Evolutionary conservation across 2,113 vertebrate genomes (phyloP).

Genomic region (Heterotilapia buettikoferi): DNA sequence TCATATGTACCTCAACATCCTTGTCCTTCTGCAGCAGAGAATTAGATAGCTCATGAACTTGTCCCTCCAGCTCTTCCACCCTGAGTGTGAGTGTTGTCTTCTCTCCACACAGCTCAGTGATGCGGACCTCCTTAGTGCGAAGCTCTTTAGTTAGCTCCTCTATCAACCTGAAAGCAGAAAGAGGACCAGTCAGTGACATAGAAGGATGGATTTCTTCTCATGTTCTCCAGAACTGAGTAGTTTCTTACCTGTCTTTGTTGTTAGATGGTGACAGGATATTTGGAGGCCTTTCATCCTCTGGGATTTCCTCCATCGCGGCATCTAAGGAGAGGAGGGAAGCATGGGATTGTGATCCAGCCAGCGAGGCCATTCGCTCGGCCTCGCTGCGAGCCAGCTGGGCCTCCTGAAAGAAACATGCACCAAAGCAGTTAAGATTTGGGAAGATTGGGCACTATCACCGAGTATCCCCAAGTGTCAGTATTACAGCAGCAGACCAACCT

Average conservation of each 20-base stretch:
- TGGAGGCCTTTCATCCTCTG: conserved; percentile 50
- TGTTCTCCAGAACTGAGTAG: not conserved
- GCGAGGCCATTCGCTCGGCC: conserved; percentile 71
- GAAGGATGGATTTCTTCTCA: not conserved
- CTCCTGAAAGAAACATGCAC: conserved; percentile 69
- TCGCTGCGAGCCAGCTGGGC: conserved; percentile 82
- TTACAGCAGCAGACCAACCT: conserved; percentile 63
- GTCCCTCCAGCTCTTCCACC: conserved; percentile 72
- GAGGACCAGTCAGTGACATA: not conserved
- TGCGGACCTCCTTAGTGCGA: conserved; percentile 66
- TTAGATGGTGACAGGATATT: conserved; percentile 45
- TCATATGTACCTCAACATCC: conserved; percentile 71
- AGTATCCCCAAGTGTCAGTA: not conserved
- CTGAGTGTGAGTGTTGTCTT: conserved; percentile 65
- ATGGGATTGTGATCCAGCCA: conserved; percentile 78
- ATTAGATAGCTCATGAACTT: conserved; percentile 65
- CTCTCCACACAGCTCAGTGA: conserved; percentile 75
- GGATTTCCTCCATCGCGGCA: conserved; percentile 73
- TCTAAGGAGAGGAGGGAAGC: conserved; percentile 73
- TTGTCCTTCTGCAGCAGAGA: conserved; percentile 64
- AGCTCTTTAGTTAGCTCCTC: conserved; percentile 80
- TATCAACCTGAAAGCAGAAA: conserved; percentile 70
- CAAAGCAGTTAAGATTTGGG: not conserved
- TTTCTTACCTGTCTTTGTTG: conserved; percentile 75
- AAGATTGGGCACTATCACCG: not conserved